Evolutionary conservation across 1,140 invertebrate genomes (phyloP).

Genomic region (Eriosoma lanigerum): DNA sequence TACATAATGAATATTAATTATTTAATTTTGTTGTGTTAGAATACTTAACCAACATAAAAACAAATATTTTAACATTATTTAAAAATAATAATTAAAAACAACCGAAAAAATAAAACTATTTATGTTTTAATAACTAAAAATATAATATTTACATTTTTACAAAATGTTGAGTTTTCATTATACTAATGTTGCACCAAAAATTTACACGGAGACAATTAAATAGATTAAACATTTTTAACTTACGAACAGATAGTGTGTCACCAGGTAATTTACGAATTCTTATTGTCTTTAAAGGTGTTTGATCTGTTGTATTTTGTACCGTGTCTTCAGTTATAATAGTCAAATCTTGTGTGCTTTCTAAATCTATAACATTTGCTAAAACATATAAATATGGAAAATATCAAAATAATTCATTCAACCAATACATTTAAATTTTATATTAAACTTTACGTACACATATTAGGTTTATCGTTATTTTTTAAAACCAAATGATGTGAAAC

Average conservation of each 20-base stretch:
- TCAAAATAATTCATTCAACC: not conserved
- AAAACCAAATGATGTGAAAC: not conserved
- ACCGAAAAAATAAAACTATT: too few species aligned
- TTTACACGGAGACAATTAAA: too few species aligned
- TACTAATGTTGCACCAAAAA: too few species aligned
- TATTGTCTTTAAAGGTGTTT: not conserved
- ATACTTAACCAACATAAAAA: too few species aligned
- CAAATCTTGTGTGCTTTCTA: not conserved
- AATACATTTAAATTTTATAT: not conserved
- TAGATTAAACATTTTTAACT: not conserved
- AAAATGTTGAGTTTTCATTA: too few species aligned
- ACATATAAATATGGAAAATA: not conserved
- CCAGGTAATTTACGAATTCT: slow-evolving; percentile 16
- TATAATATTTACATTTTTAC: too few species aligned
- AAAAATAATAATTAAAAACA: too few species aligned
- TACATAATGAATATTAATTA: too few species aligned
- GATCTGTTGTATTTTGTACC: not conserved
- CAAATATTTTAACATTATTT: too few species aligned
- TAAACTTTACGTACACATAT: not conserved
- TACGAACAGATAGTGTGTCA: slow-evolving; percentile 1
- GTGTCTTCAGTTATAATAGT: not conserved
- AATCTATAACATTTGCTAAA: not conserved
- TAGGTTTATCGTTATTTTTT: not conserved
- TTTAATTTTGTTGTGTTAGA: too few species aligned
- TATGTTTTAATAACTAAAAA: too few species aligned